A percentile compares a stretch with the other conserved stretches of the same genome.
phyloP scores from a whole-genome alignment of 2,113 vertebrate genomes.

The Ammodytes dubius region DNA sequence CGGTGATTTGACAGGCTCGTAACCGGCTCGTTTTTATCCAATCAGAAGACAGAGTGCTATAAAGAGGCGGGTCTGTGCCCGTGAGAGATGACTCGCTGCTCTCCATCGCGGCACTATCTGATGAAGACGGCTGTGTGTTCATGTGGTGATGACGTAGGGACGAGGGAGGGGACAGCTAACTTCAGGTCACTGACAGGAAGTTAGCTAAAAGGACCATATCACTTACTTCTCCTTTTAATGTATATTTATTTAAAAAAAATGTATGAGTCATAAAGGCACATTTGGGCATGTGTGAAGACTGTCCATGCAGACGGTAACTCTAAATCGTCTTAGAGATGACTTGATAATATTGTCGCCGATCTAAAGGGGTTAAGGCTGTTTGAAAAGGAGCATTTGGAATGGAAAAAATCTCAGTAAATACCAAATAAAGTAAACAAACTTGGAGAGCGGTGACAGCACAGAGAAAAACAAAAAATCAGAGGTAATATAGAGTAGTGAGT shows the following conservation, averaged over 20 bases:
- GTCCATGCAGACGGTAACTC: conserved; percentile 2
- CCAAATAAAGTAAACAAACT: conserved; percentile 54
- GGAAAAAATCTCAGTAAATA: conserved; percentile 19
- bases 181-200: too few species aligned
- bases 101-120: too few species aligned
- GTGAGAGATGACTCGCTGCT: too few species aligned
- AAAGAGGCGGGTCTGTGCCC: too few species aligned
- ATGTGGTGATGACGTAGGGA: too few species aligned
- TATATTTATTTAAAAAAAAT: background rate
- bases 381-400: conserved; percentile 4
- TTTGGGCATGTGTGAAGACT: background rate
- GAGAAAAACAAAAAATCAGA: conserved; percentile 54
- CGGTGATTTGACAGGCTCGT: too few species aligned
- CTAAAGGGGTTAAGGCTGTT: background rate
- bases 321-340: background rate
- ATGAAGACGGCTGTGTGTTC: too few species aligned
- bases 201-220: too few species aligned
- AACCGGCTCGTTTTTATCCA: too few species aligned
- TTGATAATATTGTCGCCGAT: background rate
- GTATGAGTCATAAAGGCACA: background rate
- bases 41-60: too few species aligned
- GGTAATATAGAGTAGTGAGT: conserved; percentile 33
- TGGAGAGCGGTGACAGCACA: conserved; percentile 38
- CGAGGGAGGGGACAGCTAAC: too few species aligned
- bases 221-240: too few species aligned